Percentiles rank a stretch among this genome's conserved stretches.
These are phyloP conservation scores for Folsomia manolachei DNA, from an alignment of 2,888 invertebrate species.

Conservation along the genomic window DNA sequence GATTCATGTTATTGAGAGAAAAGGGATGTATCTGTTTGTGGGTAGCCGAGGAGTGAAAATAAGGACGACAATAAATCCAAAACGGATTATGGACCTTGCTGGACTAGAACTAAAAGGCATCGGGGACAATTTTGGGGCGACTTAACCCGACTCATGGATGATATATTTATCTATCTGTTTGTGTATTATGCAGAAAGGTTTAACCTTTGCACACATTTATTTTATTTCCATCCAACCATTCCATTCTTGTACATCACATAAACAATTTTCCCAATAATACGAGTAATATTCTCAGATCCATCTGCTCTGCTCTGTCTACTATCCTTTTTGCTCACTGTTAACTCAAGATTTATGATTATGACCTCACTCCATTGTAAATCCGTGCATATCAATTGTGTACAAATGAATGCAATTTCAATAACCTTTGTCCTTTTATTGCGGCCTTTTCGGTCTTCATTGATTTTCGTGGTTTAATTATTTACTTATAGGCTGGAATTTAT, in stretches of 20 bases:
- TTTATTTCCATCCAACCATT: not conserved
- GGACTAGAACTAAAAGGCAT: not conserved
- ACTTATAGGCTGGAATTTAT: conserved; percentile 25
- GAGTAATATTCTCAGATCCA: not conserved
- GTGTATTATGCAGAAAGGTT: conserved; percentile 1
- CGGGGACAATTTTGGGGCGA: not conserved
- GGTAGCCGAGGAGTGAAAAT: not conserved
- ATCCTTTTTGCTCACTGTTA: conserved; percentile 9
- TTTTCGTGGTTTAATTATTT: conserved; percentile 33
- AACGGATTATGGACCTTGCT: too few species aligned
- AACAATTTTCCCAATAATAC: too few species aligned
- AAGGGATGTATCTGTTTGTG: not conserved
- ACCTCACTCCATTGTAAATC: conserved; percentile 16
- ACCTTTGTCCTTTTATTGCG: conserved; percentile 26
- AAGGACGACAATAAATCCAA: not conserved
- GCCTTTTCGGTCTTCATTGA: conserved; percentile 29
- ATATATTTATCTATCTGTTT: not conserved
- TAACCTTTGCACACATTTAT: conserved; percentile 4
- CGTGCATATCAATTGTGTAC: conserved; percentile 14
- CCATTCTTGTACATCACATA: not conserved
- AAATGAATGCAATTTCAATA: conserved; percentile 24
- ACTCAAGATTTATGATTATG: conserved; percentile 21
- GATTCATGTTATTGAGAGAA: not conserved
- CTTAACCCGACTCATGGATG: not conserved
- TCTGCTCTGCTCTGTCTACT: not conserved